Base-by-base conservation (phyloP, 2,888 invertebrate genomes). In the Aplocera efformata region DNA sequence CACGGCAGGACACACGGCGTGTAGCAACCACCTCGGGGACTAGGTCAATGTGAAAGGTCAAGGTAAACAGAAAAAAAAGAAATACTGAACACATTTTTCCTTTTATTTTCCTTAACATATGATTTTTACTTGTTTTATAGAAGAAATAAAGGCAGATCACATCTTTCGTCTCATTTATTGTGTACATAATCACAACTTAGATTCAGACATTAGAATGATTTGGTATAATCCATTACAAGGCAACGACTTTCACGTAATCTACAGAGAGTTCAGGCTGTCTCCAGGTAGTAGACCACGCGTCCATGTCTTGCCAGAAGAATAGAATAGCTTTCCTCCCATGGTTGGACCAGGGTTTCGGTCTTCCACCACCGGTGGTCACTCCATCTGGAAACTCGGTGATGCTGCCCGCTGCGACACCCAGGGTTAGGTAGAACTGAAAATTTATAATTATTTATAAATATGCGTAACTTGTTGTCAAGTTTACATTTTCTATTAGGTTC, bases 331-430 rank as follows among this genome's bases (percentile, higher is more conserved):
- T 90, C 5, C 88, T 80, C 0, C 82, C 88, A 1, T 62, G 60
- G 62, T 93, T 93, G 36, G 56, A 80, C 94, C 94, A 94, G 3
- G 94, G 94, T 63, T 94, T 94, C 0, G 66, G 54, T 22, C 60
- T 43, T 6, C 67, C 63, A 1, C 53, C 56, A 6, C 67, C 63
- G 20, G 89, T 85, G 38, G 60, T 64, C 9, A 70, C 68, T 8
- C 72, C 74, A 57, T 94, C 92, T 0, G 90, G 91, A 68, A 94
- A 94, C 66, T 91, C 91, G 0, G 88, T 86, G 13, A 90, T 71
- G 9, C 94, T 93, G n/a, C 94, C 94, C 1, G 91, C 93, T 26
- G 92, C 92, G 3, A 94, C 79, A 0, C 94, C 94, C 30, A 94
- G 56, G 6, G 91, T 89, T 34, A 94, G 63, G 65, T 90, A 90